Evolutionary conservation across 2,797 vertebrate genomes (phyloP).

Genomic region (Falco biarmicus): DNA sequence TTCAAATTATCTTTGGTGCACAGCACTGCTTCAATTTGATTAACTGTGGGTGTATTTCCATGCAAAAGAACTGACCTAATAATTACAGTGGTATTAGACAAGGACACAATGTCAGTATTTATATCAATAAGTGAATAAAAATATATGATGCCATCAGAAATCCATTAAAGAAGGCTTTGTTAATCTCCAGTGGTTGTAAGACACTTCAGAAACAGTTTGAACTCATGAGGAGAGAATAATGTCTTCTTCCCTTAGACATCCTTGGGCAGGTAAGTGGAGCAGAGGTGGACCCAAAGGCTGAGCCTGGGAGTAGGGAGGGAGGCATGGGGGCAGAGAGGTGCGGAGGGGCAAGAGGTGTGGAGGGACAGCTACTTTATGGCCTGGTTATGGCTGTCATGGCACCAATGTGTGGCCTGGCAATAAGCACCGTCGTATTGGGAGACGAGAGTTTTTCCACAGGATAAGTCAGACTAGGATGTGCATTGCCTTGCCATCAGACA

Average conservation of each 20-base stretch:
- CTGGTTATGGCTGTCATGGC: rapidly evolving
- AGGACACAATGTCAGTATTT: neutral
- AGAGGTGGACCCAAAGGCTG: neutral
- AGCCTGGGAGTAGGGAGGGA: neutral
- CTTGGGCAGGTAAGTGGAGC: neutral
- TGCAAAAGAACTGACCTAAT: neutral
- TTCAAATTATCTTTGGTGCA: neutral
- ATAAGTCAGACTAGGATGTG: neutral
- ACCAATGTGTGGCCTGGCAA: neutral
- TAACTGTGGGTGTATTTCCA: neutral
- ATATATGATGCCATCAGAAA: neutral
- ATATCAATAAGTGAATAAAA: neutral
- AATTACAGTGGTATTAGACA: neutral
- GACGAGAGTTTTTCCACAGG: neutral
- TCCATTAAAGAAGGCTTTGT: neutral
- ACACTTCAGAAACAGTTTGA: neutral
- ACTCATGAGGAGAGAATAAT: neutral
- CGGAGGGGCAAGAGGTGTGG: neutral
- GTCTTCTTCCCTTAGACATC: rapidly evolving
- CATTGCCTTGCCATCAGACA: neutral
- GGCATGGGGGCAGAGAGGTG: neutral
- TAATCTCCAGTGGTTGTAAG: neutral
- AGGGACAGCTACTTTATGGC: neutral
- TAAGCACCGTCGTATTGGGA: rapidly evolving
- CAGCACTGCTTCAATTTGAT: neutral